These are phyloP conservation scores for Lycophotia porphyrea DNA, from an alignment of 2,888 invertebrate species.

Conservation along the genomic window DNA sequence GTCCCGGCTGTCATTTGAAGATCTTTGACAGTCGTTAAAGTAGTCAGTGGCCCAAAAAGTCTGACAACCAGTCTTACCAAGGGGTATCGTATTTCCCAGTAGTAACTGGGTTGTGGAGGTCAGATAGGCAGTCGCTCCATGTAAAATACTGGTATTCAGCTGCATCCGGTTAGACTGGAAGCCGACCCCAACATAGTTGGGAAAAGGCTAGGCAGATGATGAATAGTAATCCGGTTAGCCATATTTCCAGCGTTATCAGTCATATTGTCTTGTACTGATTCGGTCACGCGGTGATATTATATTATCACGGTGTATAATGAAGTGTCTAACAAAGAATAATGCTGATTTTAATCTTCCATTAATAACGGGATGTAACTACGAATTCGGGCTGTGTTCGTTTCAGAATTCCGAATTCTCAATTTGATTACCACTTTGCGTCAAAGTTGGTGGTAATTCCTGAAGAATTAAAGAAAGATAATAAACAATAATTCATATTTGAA, in stretches of 20 bases:
- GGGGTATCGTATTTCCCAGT: no score
- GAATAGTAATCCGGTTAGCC: no score
- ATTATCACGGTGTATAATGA: not conserved
- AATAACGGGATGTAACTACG: not conserved
- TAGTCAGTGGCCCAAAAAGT: no score
- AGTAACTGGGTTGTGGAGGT: no score
- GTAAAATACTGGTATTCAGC: no score
- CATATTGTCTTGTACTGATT: not conserved
- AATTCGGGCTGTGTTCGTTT: not conserved
- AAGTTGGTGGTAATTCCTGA: not conserved
- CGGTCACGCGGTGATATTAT: not conserved
- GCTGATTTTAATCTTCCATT: not conserved
- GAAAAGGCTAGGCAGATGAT: no score
- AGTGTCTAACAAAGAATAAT: slow-evolving; percentile 5
- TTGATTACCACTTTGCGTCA: not conserved
- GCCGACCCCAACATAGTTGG: no score
- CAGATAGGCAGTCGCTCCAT: no score
- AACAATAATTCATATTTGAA: not conserved
- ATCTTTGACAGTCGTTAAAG: no score
- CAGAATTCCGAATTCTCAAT: not conserved
- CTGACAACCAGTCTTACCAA: no score
- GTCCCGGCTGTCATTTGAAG: no score
- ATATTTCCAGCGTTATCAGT: not conserved
- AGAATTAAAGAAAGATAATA: not conserved
- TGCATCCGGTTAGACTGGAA: no score